Conservation (phyloP, 2,113 vertebrate genomes). For the Pygoscelis adeliae region DNA sequence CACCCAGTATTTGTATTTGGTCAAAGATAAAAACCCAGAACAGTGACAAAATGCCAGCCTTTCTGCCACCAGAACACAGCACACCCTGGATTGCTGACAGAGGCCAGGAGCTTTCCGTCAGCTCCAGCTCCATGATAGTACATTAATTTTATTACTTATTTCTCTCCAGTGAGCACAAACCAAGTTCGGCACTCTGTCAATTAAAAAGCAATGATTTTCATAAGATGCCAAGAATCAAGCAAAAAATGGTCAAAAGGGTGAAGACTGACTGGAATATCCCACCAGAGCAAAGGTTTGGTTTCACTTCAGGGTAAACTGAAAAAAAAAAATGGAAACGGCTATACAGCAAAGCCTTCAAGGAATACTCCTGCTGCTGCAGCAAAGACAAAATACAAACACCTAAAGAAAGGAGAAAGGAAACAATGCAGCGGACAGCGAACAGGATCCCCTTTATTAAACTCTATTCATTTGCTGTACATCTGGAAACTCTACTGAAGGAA, state of each 20-base stretch:
- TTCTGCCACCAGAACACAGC: not conserved
- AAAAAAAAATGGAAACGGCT: rapidly evolving
- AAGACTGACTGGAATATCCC: not conserved
- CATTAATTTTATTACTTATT: not conserved
- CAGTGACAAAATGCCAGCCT: not conserved
- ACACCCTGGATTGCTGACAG: not conserved
- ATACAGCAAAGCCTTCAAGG: not conserved
- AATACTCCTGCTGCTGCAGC: not conserved
- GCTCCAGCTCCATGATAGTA: not conserved
- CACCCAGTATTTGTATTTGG: not conserved
- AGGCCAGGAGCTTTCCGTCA: not conserved
- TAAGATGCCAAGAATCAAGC: not conserved
- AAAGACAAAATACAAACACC: not conserved
- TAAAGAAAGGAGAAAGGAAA: not conserved
- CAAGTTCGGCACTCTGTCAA: not conserved
- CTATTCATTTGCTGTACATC: not conserved
- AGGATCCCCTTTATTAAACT: not conserved
- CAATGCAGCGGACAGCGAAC: not conserved
- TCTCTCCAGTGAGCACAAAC: not conserved
- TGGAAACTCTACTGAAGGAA: not conserved
- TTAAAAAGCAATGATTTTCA: not conserved
- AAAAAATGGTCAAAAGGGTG: not conserved
- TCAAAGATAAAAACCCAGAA: not conserved
- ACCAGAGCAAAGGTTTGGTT: not conserved
- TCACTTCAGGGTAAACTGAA: not conserved